Evolutionary conservation across 2,797 vertebrate species (phyloP), one percentile per base, ranked within the genome.

Genomic region (Chaetodon trifasciatus): DNA sequence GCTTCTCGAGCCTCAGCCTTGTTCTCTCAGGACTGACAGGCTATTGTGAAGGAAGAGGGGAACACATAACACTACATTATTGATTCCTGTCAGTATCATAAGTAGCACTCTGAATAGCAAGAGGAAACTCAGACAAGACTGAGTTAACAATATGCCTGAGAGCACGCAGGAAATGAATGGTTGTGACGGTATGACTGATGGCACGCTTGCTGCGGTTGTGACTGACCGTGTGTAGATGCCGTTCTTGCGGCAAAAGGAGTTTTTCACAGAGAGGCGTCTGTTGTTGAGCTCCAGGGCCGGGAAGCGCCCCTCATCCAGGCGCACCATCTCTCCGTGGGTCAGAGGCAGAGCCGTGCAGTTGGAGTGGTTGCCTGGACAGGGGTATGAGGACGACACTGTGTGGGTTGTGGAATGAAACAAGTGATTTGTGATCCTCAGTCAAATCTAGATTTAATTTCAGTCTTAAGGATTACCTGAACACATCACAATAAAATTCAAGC

Each of bases 161-260:
- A 76, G 47, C 68, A 8, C 10, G 37, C 23, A 72, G 53, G 28
- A 80, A 77, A 39, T 58, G 28, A 76, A 66, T 40, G 11, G 11
- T 13, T 23, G 47, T 8, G 1, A 2, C 32, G 5, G 19, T 23
- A 24, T 39, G 71, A 72, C 11, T 13, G n/a, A 53, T 23, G 46
- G 21, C 8, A 4, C 3, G 24, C 24, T 67, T 49, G 24, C 10
- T 21, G n/a, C 10, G 55, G 56, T 6, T 28, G 35, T 0, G 28
- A 92, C 85, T 87, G 93, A 99, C 98, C 98, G 96, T 70, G 98
- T 98, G 76, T 99, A 98, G 83, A 99, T 97, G 87, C 98, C 98
- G 0, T 99, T 99, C 94, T 99, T 99, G 65, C 98, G 92, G 91
- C 97, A 99, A 86, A 99, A 99, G 71, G 98, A 99, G 86, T 99